Conservation (phyloP, 2,888 invertebrate species). For the Sinopyrophorus schimmeli region DNA sequence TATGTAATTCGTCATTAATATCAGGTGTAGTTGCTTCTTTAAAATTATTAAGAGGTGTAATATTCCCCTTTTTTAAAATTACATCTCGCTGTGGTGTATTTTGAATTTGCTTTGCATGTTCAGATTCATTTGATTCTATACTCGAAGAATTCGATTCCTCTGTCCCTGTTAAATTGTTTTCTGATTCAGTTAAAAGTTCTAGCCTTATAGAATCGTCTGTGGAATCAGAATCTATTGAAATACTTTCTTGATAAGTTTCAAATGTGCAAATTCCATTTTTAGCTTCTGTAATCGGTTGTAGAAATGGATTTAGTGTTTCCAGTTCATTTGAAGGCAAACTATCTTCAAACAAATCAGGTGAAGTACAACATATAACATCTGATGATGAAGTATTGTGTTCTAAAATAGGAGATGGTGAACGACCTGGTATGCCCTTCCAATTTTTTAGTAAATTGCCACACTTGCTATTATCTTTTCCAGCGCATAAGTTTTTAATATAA, state of each 20-base stretch:
- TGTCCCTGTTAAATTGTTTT: too few species aligned
- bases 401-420: constrained; percentile 60
- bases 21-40: constrained; percentile 62
- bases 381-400: not conserved
- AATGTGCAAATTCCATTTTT: too few species aligned
- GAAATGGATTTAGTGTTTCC: too few species aligned
- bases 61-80: constrained; percentile 59
- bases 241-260: too few species aligned
- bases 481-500: constrained; percentile 39
- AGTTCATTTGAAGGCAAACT: too few species aligned
- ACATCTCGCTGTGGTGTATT: constrained; percentile 55
- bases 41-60: constrained; percentile 65
- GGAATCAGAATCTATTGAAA: too few species aligned
- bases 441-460: constrained; percentile 62
- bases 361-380: constrained; percentile 23
- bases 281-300: too few species aligned
- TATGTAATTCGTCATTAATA: constrained; percentile 61
- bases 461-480: constrained; percentile 54
- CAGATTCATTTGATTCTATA: too few species aligned
- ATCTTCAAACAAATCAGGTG: constrained; percentile 50
- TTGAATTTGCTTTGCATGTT: too few species aligned
- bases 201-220: too few species aligned
- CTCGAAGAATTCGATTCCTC: too few species aligned
- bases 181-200: too few species aligned
- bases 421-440: constrained; percentile 66